Evolutionary conservation across 2,888 invertebrate genomes (phyloP), one percentile per base, ranked within the genome.

Genomic region (Drosophila austrosaltans): DNA sequence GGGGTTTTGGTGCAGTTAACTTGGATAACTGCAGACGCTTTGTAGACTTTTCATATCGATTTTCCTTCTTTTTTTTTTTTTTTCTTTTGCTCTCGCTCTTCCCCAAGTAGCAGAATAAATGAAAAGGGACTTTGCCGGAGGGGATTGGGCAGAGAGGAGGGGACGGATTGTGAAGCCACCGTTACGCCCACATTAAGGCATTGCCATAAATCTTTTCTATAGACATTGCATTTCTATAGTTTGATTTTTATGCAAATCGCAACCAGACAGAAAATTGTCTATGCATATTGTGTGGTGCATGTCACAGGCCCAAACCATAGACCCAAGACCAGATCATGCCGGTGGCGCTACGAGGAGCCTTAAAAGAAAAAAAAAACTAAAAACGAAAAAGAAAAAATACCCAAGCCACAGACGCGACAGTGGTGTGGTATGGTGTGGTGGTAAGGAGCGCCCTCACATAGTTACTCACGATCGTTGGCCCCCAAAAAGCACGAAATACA

Each of bases 191-290:
- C 82, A 76, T 69, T 66, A 42, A 56, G 63, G 40, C 60, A 69
- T 66, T 65, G 79, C 80, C 86, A 83, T 83, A 79, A 86, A 81
- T 81, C 84, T 74, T 59, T 58, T 42, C 59, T 65, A 39, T 44
- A 72, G 72, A 66, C 72, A 72, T 72, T 72, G 61, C 66, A 75
- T 81, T 81, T 78, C 66, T 67, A 76, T 73, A 75, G 77, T 77
- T 78, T 85, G 82, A 85, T 82, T 85, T 82, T 77, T 75, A 85
- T 85, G 85, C 87, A 85, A 85, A 85, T 86, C 72, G 75, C 79
- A 79, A 62, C 72, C 77, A 73, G 77, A 54, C 81, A 76, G 72
- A 71, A 72, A 72, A 72, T 72, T 72, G 72, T 62, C 72, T 66
- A 70, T 76, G 80, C 65, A 57, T 79, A 56, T 62, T 66, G 69